Base-by-base conservation (phyloP, 2,797 vertebrate genomes). In the Centroberyx gerrardi region DNA sequence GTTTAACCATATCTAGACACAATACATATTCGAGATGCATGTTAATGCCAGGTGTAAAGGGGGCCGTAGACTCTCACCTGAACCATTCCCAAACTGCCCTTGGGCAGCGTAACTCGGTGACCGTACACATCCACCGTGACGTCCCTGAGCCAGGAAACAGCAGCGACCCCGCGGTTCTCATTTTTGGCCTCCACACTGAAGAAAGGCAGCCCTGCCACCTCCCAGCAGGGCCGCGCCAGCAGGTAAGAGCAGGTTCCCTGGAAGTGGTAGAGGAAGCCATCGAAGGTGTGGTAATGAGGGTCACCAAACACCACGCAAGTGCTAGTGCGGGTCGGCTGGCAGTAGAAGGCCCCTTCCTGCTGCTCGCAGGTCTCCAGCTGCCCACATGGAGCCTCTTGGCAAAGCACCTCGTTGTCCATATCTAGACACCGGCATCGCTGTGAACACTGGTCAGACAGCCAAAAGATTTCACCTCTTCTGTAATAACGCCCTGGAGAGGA, bases 111-210 rank as follows among this genome's bases (percentile, higher is more conserved):
- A 36, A 99, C 96, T 85, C 96, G 94, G 92, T 99, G 97, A 0
- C 96, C 96, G 51, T 99, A 99, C 80, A 99, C 97, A 72, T 99
- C 98, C 78, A 99, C 95, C 0, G 96, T 96, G 70, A 99, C 95
- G 49, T 99, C 97, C 85, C 96, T 95, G 14, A 99, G 94, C 98
- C 98, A 99, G 54, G 98, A 99, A 72, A 99, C 98, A 0, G 96
- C 90, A 4, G 96, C 90, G 12, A 95, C 90, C 0, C 96, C 97
- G 2, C 98, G 96, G 89, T 99, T 98, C 80, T 99, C 98, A 0
- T 99, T 99, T 92, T 99, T 99, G 90, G 98, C 97, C 89, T 99
- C 97, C 80, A 99, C 96, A 0, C 96, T 99, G 89, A 99, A 99
- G 93, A 96, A 97, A 55, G 98, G 98, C 80, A 98, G 94, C 53